Base-by-base conservation (phyloP, 2,113 vertebrate species). In the Puntigrus tetrazona region DNA sequence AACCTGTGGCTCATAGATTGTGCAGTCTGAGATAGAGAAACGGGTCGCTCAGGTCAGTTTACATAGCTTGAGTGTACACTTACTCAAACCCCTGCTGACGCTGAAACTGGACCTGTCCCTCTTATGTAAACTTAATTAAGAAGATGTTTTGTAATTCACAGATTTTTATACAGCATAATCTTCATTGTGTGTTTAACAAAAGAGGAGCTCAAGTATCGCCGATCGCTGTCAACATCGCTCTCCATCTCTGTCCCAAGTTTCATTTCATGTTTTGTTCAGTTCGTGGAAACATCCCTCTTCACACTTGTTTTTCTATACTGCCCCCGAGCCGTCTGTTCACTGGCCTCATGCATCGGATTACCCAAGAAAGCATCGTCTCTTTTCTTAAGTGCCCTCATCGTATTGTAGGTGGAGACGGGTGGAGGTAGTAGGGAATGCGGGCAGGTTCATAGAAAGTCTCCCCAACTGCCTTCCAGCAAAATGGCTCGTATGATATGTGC, bases 381-480 rank as follows among this genome's bases (percentile, higher is more conserved):
- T 92, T 89, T 86, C 87, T 78, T 78, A 82, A 90, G 88, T 89
- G 67, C 90, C 85, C 50, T 6, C 75, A 79, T 86, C 87, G 85
- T 89, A 88, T 89, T 87, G 82, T 87, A 72, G 89, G 87, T 43
- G 14, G 67, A 36, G 43, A 25, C 1, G 11, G 43, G 73, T 29
- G 63, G 65, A 67, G 31, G 7, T 65, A 89, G 85, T 91, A 73
- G 87, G 87, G 86, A 86, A 90, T 81, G 78, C 84, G 87, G 85
- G 74, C 87, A 87, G 89, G 85, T 90, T 89, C 89, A 76, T 83
- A 72, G 88, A 90, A 89, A 59, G 90, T 87, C 55, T 82, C 89
- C 89, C 90, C 84, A 86, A 45, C 87, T 89, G 73, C 86, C 83
- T 91, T 73, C 77, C 82, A 16, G 78, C 78, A 63, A 47, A 80